Base-by-base conservation (phyloP, 2,888 invertebrate genomes). In the Chrysina gloriosa region DNA sequence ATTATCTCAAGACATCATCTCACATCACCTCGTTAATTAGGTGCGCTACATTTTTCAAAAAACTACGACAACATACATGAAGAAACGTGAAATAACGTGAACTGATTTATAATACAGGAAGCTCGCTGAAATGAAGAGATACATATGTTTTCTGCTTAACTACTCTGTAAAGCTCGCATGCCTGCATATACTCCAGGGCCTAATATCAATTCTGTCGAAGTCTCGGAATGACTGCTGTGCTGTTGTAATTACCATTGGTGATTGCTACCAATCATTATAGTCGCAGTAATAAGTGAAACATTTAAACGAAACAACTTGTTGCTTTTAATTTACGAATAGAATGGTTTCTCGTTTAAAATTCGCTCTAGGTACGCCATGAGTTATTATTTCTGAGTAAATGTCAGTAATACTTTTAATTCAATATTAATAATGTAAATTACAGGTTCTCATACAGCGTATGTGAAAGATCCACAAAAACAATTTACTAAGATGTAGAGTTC, bases 181-280 rank as follows among this genome's bases (percentile, higher is more conserved):
- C 21, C 47, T 3, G 23, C 47, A 23, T 21, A 34, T 47, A 47
- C 47, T 21, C 47, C 21, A 21, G 47, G 19, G 47, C 6, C 7
- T 47, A 19, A 47, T 47, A 47, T 47, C 47, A 23, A 19, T 19
- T 47, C 21, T 23, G 9, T 47, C 3, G 47, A 19, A n/a, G 19
- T 47, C 47, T n/a, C 14, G 5, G 23, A 47, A 47, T 23, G 23
- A n/a, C n/a, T 6, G 23, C 19, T 47, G 23, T 23, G 9, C 23
- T n/a, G 47, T 6, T 47, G 47, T 21, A 47, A 47, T 47, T 47
- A 47, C 47, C 47, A 47, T 47, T 47, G 23, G 21, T 47, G 47
- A 47, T 47, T 47, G 47, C 47, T 21, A 23, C 23, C 23, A 23
- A 23, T 23, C 47, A 47, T 47, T 47, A 19, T 23, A 23, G 47